Evolutionary conservation across 1,140 invertebrate species (phyloP), one percentile per base, ranked within the genome.

Genomic region (Calliphora vicina): DNA sequence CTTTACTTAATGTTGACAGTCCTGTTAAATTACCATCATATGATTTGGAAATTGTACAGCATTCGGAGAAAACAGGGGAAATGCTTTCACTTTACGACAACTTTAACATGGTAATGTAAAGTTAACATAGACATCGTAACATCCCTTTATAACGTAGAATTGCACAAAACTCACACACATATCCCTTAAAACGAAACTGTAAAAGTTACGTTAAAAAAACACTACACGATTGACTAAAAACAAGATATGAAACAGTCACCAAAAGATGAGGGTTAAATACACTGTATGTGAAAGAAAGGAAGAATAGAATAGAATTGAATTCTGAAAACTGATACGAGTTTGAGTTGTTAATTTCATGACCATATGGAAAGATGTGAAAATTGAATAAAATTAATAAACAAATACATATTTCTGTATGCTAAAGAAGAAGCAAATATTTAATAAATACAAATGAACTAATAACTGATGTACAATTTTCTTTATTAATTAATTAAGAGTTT

Each of bases 301-400:
- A 35, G 6, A 35, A 35, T 2, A 5, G 35, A 35, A 35, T 29
- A 29, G 8, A 29, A 29, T 35, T 6, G 10, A 10, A 50, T 50
- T 6, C 4, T 0, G 13, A 50, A 50, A 50, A 50, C 12, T 50
- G 12, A 50, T 50, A 50, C 17, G 45, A 50, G 45, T 50, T 50
- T 50, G 17, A 35, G 35, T 35, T 35, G 35, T 35, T 6, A 50
- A 50, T 50, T 23, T 67, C 61, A 23, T 50, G 35, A 43, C 35
- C 74, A 78, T 78, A 78, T 78, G 74, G 74, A 78, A 76, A 43
- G 74, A 78, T 78, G 74, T 78, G 74, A 78, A 78, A 42, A 74
- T 74, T 78, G 74, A 43, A 43, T 74, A 74, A 78, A 78, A 78
- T 78, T 45, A 78, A 43, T n/a, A n/a, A 78, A 45, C 42, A 78